Base-by-base conservation (phyloP, 2,888 invertebrate genomes). In the Troglohyphantes excavatus region DNA sequence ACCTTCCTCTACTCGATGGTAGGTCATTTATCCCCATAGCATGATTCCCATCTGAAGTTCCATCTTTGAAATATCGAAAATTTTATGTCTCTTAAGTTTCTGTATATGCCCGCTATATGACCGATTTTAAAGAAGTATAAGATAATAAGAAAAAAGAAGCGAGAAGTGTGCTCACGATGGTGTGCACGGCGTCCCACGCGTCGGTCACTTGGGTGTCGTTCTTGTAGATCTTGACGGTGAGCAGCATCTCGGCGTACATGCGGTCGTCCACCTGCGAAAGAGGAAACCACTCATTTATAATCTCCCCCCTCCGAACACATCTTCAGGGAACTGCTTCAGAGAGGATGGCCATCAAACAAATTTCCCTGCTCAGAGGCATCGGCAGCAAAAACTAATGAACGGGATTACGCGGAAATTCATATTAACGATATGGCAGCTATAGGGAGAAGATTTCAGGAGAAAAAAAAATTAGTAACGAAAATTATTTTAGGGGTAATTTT, bases 161-260 rank as follows among this genome's bases (percentile, higher is more conserved):
- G n/a, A n/a, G n/a, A n/a, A n/a, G 1, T 26, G 23, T 81, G 61
- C 93, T 93, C 92, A 95, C 95, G 92, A 94, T 94, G 90, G 95
- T 95, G 93, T 98, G 98, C 0, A 97, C 97, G 91, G 96, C 95
- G 93, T 98, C 97, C 98, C 98, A 98, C 0, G 98, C 96, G 87
- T 95, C 95, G 2, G 96, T 96, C 86, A 96, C 95, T 91, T 96
- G 95, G 5, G 91, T 91, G n/a, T 92, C 91, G 63, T 91, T 91
- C 19, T 90, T 87, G 85, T 93, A 93, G 73, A 91, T 13, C 23
- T 86, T 90, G 27, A 92, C 90, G 59, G 92, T 91, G 82, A 89
- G 85, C 75, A 91, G 43, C 92, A 92, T 92, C 75, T 92, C 92
- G 9, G 83, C 46, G 53, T 92, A 89, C 92, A 92, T 92, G 26